phyloP scores from a whole-genome alignment of 2,113 vertebrate species.

The Lepus europaeus region DNA sequence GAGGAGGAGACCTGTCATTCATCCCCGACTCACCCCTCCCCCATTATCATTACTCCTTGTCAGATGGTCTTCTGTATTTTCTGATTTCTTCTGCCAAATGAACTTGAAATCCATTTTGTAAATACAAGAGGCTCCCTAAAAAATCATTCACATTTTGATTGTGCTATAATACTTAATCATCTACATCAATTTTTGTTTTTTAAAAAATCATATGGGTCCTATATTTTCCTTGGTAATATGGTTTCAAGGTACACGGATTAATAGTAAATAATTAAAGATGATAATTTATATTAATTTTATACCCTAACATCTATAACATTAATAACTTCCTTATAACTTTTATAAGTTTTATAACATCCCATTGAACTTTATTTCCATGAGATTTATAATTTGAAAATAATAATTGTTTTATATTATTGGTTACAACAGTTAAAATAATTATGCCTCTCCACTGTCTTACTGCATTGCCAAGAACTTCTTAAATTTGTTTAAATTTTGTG shows the following conservation, averaged over 20 bases:
- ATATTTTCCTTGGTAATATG: conserved; percentile 28
- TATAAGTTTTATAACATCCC: neutral
- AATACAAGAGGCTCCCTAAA: neutral
- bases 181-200: neutral
- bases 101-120: conserved; percentile 3
- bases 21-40: rapidly evolving
- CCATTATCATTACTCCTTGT: neutral
- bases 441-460: neutral
- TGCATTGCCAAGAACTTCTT: neutral
- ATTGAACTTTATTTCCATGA: conserved; percentile 13
- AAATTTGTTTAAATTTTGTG: neutral
- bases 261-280: conserved; percentile 48
- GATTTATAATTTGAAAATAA: conserved; percentile 7
- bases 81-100: neutral
- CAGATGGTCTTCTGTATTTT: neutral
- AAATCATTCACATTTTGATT: neutral
- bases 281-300: conserved; percentile 33
- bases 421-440: neutral
- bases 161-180: neutral
- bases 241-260: conserved; percentile 55
- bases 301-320: neutral
- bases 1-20: neutral
- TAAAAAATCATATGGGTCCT: neutral
- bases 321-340: neutral
- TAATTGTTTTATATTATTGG: conserved; percentile 6